Conservation (phyloP, 2,888 invertebrate genomes). For the Andrena bucephala region DNA sequence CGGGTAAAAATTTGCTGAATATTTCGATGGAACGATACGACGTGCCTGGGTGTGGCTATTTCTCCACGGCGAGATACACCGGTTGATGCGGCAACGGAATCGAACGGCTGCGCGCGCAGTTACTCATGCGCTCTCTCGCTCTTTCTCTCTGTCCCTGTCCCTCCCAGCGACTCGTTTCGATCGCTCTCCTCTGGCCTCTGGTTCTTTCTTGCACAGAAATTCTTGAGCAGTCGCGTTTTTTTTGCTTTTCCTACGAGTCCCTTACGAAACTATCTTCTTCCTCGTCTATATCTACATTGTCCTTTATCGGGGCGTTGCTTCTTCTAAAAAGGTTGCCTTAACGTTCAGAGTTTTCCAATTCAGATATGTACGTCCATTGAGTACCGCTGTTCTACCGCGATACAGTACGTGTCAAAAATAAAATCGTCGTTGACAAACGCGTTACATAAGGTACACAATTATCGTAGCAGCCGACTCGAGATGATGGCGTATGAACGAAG, state of each 20-base stretch:
- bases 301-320: neutral
- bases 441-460: conserved; percentile 39
- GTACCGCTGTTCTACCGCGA: neutral
- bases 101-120: conserved; percentile 84
- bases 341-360: neutral
- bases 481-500: conserved; percentile 14
- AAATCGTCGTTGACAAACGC: neutral
- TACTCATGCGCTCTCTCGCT: conserved; percentile 3
- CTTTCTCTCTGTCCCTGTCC: conserved; percentile 17
- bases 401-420: neutral
- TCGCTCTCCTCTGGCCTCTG: neutral
- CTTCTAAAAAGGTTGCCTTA: neutral
- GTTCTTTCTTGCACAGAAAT: conserved; percentile 16
- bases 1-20: conserved; percentile 8
- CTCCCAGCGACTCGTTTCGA: neutral
- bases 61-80: conserved; percentile 68
- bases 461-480: conserved; percentile 6
- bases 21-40: conserved; percentile 9
- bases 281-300: neutral
- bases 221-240: conserved; percentile 7
- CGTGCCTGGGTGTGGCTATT: conserved; percentile 79
- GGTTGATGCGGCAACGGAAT: conserved; percentile 81
- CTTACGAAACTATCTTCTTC: neutral
- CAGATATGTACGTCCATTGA: neutral
- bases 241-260: neutral